These are phyloP conservation scores for Cherax quadricarinatus DNA, from an alignment of 1,140 invertebrate species.

Conservation along the genomic window DNA sequence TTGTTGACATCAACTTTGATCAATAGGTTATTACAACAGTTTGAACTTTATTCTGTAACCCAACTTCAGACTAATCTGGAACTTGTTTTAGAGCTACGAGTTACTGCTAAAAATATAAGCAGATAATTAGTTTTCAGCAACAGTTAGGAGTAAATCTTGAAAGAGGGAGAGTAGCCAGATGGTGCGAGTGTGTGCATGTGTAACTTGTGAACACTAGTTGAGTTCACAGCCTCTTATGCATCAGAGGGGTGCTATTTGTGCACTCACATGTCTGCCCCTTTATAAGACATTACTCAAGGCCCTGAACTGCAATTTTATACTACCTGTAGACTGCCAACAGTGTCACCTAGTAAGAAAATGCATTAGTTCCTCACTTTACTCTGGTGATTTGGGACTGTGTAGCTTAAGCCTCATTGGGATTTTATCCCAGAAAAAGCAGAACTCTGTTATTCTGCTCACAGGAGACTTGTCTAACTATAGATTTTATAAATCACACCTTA, in stretches of 20 bases:
- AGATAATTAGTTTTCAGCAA: not conserved
- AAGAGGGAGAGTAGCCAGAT: not conserved
- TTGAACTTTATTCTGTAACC: not conserved
- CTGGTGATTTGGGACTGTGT: not conserved
- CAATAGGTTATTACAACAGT: conserved; percentile 2
- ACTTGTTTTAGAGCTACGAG: not conserved
- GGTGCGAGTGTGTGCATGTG: not conserved
- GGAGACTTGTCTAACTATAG: not conserved
- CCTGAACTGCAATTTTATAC: not conserved
- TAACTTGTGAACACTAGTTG: not conserved
- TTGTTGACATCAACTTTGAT: conserved; percentile 14
- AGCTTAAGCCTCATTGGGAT: not conserved
- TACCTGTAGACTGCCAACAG: not conserved
- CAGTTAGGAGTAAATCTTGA: not conserved
- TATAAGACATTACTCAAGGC: not conserved
- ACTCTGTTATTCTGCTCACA: not conserved
- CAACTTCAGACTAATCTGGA: not conserved
- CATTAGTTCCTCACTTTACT: not conserved
- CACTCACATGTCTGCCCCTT: not conserved
- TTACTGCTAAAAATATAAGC: not conserved
- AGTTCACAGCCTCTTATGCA: not conserved
- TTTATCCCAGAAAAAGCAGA: not conserved
- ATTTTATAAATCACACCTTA: not conserved
- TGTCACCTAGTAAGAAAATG: not conserved
- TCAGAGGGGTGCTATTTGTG: not conserved